Base-by-base conservation (phyloP, 2,113 vertebrate species). In the Ceyx margarethae region DNA sequence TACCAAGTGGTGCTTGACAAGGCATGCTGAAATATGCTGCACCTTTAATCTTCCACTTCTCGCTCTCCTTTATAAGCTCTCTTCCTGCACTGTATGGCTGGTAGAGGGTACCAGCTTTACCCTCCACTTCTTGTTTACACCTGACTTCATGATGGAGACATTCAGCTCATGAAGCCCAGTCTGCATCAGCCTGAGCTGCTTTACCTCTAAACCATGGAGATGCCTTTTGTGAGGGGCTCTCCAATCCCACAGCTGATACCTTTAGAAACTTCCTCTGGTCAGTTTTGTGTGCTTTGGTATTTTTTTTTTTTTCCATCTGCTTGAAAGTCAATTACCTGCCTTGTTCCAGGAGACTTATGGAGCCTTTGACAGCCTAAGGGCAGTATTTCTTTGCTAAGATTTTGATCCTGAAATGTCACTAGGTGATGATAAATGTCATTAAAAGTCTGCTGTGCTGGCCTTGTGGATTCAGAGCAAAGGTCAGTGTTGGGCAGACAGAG, bases 141-240 rank as follows among this genome's bases (percentile, higher is more conserved):
- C 78, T 95, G 72, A 91, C 79, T 93, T 90, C 66, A 42, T 90
- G 82, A 92, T 84, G 65, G 74, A 95, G 57, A 66, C 53, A n/a
- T 64, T 92, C 35, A 89, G 33, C 83, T 83, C 71, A 86, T 93
- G 93, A 93, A 89, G 78, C 42, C 84, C 72, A 15, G 28, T 60
- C 28, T 87, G 74, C 81, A 64, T 45, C 43, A 87, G 57, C n/a
- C 28, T 85, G 57, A 95, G 15, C 31, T 60, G 46, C 85, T 97
- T 95, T 89, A 75, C 85, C 83, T 85, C n/a, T 56, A 84, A 95
- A 54, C 57, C 20, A 13, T 17, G 50, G 46, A 78, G 28, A 33
- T 72, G 16, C 53, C 75, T 78, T 89, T 94, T 80, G 74, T 81
- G 54, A 74, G 69, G 72, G 87, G 48, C 50, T 77, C 62, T 73